These are phyloP conservation scores for Theretra japonica DNA, from an alignment of 2,888 invertebrate species.

Conservation along the genomic window DNA sequence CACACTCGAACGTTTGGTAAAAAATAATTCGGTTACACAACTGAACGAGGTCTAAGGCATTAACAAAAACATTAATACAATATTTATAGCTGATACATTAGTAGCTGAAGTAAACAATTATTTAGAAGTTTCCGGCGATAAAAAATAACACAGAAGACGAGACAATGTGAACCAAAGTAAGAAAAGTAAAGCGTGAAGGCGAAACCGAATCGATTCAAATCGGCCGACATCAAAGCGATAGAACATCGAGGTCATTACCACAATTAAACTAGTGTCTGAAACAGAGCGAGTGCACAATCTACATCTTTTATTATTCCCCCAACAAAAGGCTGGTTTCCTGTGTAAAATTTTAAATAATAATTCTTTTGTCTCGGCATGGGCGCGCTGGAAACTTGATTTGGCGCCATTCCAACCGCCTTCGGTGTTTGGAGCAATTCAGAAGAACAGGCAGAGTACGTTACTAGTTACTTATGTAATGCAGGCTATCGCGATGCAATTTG, in stretches of 20 bases:
- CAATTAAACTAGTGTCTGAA: slow-evolving; percentile 37
- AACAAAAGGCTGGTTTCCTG: slow-evolving; percentile 53
- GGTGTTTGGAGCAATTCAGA: slow-evolving; percentile 44
- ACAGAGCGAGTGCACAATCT: slow-evolving; percentile 33
- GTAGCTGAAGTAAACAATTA: background rate
- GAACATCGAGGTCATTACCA: slow-evolving; percentile 49
- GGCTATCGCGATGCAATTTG: slow-evolving; percentile 23
- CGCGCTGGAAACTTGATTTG: slow-evolving; percentile 46
- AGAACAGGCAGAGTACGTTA: slow-evolving; percentile 18
- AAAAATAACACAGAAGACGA: too few species aligned
- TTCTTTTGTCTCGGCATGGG: slow-evolving; percentile 48
- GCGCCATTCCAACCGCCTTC: slow-evolving; percentile 50
- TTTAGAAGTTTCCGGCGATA: too few species aligned
- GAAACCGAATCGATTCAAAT: slow-evolving; percentile 9
- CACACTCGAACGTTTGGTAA: background rate
- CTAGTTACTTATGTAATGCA: slow-evolving; percentile 22
- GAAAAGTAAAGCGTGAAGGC: background rate
- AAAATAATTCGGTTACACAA: background rate
- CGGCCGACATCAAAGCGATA: background rate
- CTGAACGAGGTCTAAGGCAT: background rate
- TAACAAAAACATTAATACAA: background rate
- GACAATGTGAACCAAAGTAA: too few species aligned
- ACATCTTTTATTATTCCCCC: slow-evolving; percentile 46
- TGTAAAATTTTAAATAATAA: slow-evolving; percentile 50
- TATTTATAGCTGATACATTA: too few species aligned